Evolutionary conservation across 2,113 vertebrate species (phyloP), one percentile per base, ranked within the genome.

Genomic region (Mastomys coucha): DNA sequence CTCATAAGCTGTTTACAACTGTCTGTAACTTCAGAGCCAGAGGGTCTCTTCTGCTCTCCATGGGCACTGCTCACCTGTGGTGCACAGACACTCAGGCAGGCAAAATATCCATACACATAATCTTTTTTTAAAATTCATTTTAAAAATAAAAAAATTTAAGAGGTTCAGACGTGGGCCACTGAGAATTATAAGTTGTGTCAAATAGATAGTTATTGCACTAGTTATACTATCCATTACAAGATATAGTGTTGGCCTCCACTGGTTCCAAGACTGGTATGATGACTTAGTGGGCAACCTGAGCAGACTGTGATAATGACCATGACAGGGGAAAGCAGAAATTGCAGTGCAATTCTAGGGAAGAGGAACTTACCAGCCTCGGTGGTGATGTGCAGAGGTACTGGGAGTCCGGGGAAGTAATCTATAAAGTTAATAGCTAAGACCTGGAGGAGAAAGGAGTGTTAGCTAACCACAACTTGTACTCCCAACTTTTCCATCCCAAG

Each of bases 181-280:
- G 42, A 91, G 86, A 56, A 88, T 82, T 87, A 33, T 1, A 49
- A 63, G 85, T 69, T 81, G 31, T 9, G 81, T 6, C 72, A 36
- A 96, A 42, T 49, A 90, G 69, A 51, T 56, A 60, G n/a, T 75
- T 77, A 82, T 93, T 84, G 60, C n/a, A 88, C 7, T 90, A 78
- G 22, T 45, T 81, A 75, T 49, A 69, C 70, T 45, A 67, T 84
- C 36, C 70, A 22, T 84, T 65, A 53, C 60, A 58, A 67, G 45
- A 58, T 8, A 39, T 3, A 78, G 65, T 24, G 51, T 49, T 19
- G 70, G 28, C 78, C 36, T 80, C 93, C 19, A 70, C 63, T 42
- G n/a, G 22, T 92, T 95, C 63, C 89, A 70, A 17, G 14, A 42
- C 58, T 88, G 85, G 60, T 42, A 3, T 73, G 20, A 72, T 22